Evolutionary conservation across 37 sponge, comb jelly and placozoan species (phyloP).

Genomic region (Chondrilla cf. caribensis): DNA sequence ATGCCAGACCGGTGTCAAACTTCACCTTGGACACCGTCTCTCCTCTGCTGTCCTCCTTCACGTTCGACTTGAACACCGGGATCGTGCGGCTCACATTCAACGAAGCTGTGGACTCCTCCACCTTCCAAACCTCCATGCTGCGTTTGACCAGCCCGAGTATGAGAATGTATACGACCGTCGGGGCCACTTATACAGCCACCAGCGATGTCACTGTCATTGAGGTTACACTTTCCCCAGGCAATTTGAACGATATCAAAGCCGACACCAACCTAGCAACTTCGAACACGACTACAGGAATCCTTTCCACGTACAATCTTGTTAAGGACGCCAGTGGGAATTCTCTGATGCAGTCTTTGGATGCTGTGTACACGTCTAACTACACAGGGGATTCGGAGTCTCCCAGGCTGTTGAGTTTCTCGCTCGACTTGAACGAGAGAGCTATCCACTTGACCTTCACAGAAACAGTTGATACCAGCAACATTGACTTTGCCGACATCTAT

Average conservation of each 20-base stretch:
- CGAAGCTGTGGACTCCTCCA: constrained; percentile 65
- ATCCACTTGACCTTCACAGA: constrained; percentile 79
- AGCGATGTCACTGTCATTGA: constrained; percentile 33
- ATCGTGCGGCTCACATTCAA: constrained; percentile 57
- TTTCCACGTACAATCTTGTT: constrained; percentile 55
- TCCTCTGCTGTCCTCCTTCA: constrained; percentile 49
- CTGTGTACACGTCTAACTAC: constrained; percentile 35
- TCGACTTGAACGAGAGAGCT: constrained; percentile 62
- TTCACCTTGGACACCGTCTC: constrained; percentile 56
- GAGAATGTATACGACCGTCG: constrained; percentile 29
- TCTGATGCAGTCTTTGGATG: constrained; percentile 28
- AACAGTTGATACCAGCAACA: constrained; percentile 59
- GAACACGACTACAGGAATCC: constrained; percentile 37
- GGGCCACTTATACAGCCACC: constrained; percentile 23
- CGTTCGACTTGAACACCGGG: constrained; percentile 79
- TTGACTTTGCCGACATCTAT: constrained; percentile 38
- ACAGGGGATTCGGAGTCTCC: constrained; percentile 56
- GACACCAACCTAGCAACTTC: constrained; percentile 48
- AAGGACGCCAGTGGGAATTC: constrained; percentile 57
- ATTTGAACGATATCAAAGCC: constrained; percentile 72
- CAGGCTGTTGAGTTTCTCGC: constrained; percentile 36
- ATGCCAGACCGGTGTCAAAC: constrained; percentile 35
- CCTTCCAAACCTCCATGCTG: constrained; percentile 64
- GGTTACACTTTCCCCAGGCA: constrained; percentile 33
- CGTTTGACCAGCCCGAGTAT: constrained; percentile 41